These are phyloP conservation scores for Ylistrum balloti DNA, from an alignment of 1,140 invertebrate species.

Conservation along the genomic window DNA sequence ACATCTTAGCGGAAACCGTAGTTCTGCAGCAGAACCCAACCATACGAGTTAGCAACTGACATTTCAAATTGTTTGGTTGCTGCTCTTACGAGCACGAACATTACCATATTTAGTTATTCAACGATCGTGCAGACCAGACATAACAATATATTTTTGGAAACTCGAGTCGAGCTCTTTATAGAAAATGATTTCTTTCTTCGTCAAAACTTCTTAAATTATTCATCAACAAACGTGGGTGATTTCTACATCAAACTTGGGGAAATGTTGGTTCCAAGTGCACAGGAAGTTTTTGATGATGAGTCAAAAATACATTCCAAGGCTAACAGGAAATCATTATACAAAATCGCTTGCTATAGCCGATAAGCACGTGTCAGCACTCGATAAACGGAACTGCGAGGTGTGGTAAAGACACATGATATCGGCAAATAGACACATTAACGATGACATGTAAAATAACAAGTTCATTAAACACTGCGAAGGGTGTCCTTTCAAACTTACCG, in stretches of 20 bases:
- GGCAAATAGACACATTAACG: neutral
- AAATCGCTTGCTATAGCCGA: neutral
- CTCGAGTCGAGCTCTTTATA: neutral
- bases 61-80: neutral
- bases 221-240: neutral
- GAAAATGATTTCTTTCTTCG: conserved; percentile 5
- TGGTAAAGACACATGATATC: neutral
- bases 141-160: neutral
- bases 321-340: neutral
- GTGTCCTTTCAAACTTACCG: too few species aligned
- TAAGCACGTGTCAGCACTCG: neutral
- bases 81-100: neutral
- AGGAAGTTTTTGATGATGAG: conserved; percentile 1
- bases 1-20: too few species aligned
- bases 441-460: neutral
- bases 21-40: too few species aligned
- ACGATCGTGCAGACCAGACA: neutral
- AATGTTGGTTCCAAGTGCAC: neutral
- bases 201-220: neutral
- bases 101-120: neutral
- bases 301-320: conserved; percentile 16
- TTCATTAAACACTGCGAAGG: too few species aligned
- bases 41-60: too few species aligned
- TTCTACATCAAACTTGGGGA: neutral
- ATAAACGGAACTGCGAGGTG: neutral